A percentile compares a stretch with the other conserved stretches of the same genome.
Conservation (phyloP, 2,888 invertebrate genomes). For the Heteropelma amictum region DNA sequence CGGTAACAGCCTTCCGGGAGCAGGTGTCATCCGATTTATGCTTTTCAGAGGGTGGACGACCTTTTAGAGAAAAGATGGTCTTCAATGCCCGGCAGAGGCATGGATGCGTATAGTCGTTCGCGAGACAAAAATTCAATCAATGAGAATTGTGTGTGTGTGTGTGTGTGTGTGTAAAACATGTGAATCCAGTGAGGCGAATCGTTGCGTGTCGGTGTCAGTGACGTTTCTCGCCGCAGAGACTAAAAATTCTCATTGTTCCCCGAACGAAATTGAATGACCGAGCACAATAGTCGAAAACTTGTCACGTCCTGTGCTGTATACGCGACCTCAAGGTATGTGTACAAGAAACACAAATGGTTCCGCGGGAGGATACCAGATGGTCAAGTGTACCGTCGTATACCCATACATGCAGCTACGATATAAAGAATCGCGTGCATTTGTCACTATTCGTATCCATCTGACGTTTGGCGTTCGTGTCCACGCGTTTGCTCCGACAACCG, state of each 20-base stretch:
- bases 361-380: constrained; percentile 60
- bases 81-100: background rate
- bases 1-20: constrained; percentile 23
- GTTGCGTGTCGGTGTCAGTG: constrained; percentile 58
- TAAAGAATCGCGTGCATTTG: constrained; percentile 55
- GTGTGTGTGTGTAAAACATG: background rate
- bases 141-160: background rate
- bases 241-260: constrained; percentile 58
- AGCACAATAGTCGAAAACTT: constrained; percentile 63
- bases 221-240: constrained; percentile 48
- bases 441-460: constrained; percentile 51
- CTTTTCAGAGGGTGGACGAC: too few relatives aligned
- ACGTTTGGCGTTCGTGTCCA: constrained; percentile 30
- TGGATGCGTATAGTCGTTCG: constrained; percentile 14
- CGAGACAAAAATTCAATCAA: constrained; percentile 17
- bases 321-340: constrained; percentile 11
- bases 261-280: constrained; percentile 46
- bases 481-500: constrained; percentile 22
- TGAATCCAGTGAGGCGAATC: constrained; percentile 54
- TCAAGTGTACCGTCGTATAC: constrained; percentile 1
- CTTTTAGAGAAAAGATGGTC: background rate
- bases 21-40: constrained; percentile 47
- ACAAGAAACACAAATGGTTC: constrained; percentile 20
- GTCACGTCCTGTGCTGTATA: constrained; percentile 64
- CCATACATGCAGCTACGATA: background rate